Conservation (phyloP, 2,797 vertebrate species). For the Mastacembelus armatus region DNA sequence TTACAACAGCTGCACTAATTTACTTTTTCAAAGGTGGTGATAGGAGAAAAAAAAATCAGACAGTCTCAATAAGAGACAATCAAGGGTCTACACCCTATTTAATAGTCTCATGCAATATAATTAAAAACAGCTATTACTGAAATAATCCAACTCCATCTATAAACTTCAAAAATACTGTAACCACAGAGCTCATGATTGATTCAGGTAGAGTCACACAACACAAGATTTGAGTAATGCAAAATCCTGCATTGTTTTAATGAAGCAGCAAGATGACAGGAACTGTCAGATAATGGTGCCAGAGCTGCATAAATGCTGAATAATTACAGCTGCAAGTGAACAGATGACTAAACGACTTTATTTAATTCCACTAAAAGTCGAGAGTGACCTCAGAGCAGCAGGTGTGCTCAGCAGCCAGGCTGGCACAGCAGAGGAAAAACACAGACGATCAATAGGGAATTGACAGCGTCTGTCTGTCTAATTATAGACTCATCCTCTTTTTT, state of each 20-base stretch:
- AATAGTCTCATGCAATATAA: too few relatives aligned
- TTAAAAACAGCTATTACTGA: too few relatives aligned
- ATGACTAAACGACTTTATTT: constrained; percentile 41
- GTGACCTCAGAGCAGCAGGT: constrained; percentile 31
- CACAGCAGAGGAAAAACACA: constrained; percentile 44
- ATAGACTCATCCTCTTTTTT: constrained; percentile 38
- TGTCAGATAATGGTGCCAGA: background rate
- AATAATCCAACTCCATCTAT: too few relatives aligned
- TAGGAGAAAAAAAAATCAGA: too few relatives aligned
- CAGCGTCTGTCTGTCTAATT: constrained; percentile 59
- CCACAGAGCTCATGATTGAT: too few relatives aligned
- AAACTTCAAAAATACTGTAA: too few relatives aligned
- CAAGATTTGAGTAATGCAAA: constrained; percentile 3
- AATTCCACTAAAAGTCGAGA: constrained; percentile 30
- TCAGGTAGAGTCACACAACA: background rate
- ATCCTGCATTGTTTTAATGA: background rate
- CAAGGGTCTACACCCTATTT: too few relatives aligned
- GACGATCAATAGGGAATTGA: constrained; percentile 65
- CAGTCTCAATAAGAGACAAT: too few relatives aligned
- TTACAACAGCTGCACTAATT: background rate
- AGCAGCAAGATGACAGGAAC: background rate
- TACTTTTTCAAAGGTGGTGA: background rate
- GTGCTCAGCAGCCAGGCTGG: constrained; percentile 26
- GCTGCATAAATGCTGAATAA: constrained; percentile 39
- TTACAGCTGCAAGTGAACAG: constrained; percentile 16